These are phyloP conservation scores for Scaptodrosophila latifasciaeformis DNA, from an alignment of 2,888 invertebrate genomes.

Conservation along the genomic window DNA sequence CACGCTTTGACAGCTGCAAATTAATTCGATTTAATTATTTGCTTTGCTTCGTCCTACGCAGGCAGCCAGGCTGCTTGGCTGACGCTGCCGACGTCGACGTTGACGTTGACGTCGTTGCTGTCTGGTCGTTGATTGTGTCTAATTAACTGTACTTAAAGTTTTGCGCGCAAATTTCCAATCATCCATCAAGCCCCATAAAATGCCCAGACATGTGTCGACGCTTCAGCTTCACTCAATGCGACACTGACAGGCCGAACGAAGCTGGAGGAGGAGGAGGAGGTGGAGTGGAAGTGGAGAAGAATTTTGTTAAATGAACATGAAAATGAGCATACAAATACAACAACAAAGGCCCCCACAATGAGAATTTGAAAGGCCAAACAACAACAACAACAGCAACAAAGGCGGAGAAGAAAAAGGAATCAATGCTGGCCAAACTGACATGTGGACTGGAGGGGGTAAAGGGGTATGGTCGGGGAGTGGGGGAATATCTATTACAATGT, in stretches of 20 bases:
- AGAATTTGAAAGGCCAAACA: neutral
- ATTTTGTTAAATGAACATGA: constrained; percentile 10
- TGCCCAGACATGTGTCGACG: constrained; percentile 3
- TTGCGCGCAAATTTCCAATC: constrained; percentile 57
- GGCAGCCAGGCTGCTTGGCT: constrained; percentile 10
- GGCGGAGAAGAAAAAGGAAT: neutral
- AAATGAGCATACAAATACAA: no score
- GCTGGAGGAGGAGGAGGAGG: neutral
- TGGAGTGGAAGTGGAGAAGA: constrained; percentile 1
- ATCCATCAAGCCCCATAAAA: constrained; percentile 50
- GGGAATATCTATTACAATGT: constrained; percentile 44
- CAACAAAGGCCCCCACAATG: no score
- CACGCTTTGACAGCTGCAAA: constrained; percentile 60
- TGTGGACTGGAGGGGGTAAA: no score
- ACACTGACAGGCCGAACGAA: neutral
- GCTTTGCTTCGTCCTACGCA: constrained; percentile 12
- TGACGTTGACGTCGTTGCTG: constrained; percentile 7
- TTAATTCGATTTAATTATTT: constrained; percentile 65
- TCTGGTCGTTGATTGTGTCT: constrained; percentile 55
- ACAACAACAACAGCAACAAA: neutral
- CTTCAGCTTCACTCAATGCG: neutral
- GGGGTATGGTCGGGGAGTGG: no score
- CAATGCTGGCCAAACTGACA: no score
- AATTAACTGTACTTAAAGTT: constrained; percentile 65
- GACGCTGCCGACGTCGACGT: constrained; percentile 19